Base-by-base conservation (phyloP, 2,113 vertebrate genomes). In the Sebastes schlegelii region DNA sequence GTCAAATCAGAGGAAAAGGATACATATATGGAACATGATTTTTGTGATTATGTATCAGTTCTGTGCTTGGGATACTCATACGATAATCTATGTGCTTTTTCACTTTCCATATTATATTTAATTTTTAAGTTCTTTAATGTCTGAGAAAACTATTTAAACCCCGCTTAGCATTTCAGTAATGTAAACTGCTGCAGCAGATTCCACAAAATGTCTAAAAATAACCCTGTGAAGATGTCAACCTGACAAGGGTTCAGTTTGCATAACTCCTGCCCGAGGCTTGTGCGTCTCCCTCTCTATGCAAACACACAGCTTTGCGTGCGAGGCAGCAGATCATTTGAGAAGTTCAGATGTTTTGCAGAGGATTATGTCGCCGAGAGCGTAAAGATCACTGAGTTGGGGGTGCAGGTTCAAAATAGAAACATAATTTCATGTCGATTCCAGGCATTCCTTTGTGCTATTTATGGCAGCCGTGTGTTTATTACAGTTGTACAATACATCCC, bases 141-240 rank as follows among this genome's bases (percentile, higher is more conserved):
- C 34, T 45, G 45, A 58, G 64, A 76, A 42, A 82, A 80, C 13
- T 63, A 83, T 89, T 83, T 42, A 12, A 80, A 74, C 54, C 43
- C 23, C 7, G 34, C 52, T 3, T 2, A 66, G 69, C 55, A 92
- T 91, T 73, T 83, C 71, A 90, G 80, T 68, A 87, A 92, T 84
- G 81, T 91, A 93, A 93, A 94, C 85, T 70, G 82, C 79, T 74
- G 60, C 58, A 45, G 69, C 72, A 69, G 75, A 92, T 90, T 89
- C 63, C 76, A 52, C n/a, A 62, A 48, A 19, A 55, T 2, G 34
- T 90, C 90, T 86, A 85, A 91, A 93, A 87, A 93, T 91, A 91
- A 84, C 82, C 23, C 43, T 14, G 64, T 69, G 55, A 80, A 79
- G 71, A 81, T 64, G 79, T 84, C 68, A 71, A 65, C 82, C 79